phyloP scores from a whole-genome alignment of 2,797 vertebrate species.

The Rhinophrynus dorsalis region DNA sequence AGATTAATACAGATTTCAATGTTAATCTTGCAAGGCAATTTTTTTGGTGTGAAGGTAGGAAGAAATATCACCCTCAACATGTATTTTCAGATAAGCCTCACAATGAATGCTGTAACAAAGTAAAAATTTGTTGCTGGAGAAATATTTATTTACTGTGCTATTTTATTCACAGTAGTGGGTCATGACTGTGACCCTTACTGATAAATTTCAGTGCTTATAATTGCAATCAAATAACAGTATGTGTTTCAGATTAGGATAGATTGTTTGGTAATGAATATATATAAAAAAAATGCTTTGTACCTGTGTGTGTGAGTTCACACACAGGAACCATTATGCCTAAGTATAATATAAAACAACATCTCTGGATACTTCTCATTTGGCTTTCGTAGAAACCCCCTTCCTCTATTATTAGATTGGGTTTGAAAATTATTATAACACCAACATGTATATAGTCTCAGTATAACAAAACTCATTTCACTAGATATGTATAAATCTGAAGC shows the following conservation, averaged over 20 bases:
- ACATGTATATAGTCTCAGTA: no score
- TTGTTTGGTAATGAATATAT: not conserved
- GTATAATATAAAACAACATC: not conserved
- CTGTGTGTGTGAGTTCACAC: not conserved
- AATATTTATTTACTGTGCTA: slow-evolving; percentile 2
- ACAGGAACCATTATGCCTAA: slow-evolving; percentile 2
- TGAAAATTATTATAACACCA: no score
- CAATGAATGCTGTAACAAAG: not conserved
- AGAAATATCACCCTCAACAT: slow-evolving; percentile 33
- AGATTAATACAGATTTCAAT: slow-evolving; percentile 63
- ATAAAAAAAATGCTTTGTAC: slow-evolving; percentile 12
- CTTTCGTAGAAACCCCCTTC: no score
- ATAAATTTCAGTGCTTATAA: slow-evolving; percentile 25
- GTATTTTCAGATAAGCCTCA: slow-evolving; percentile 10
- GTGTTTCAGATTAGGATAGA: not conserved
- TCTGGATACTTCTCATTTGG: not conserved
- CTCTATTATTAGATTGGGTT: no score
- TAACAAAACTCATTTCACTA: no score
- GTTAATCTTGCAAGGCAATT: slow-evolving; percentile 42
- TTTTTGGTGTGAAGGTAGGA: slow-evolving; percentile 28
- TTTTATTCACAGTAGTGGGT: slow-evolving; percentile 2
- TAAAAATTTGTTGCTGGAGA: not conserved
- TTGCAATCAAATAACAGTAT: slow-evolving; percentile 9
- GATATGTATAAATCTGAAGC: no score
- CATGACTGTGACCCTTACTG: not conserved